These are phyloP conservation scores for Halocaridina rubra DNA, from an alignment of 2,888 invertebrate species.

Conservation along the genomic window DNA sequence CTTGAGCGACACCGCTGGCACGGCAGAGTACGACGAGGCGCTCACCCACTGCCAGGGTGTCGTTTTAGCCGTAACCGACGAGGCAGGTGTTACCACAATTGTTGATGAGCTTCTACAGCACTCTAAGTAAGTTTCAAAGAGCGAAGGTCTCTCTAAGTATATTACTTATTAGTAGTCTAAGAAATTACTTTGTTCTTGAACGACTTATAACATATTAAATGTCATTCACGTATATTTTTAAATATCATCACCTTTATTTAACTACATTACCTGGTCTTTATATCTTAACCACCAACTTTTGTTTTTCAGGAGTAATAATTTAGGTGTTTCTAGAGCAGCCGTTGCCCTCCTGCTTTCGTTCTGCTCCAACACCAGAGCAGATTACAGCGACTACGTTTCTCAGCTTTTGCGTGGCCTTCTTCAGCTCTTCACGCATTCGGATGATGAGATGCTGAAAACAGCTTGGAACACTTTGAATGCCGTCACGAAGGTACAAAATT, in stretches of 20 bases:
- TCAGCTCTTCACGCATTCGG: constrained; percentile 83
- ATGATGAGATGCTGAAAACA: constrained; percentile 81
- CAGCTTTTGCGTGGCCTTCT: constrained; percentile 89
- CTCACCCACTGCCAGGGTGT: constrained; percentile 93
- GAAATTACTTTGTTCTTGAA: no score
- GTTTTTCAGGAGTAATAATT: constrained; percentile 67
- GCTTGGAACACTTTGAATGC: constrained; percentile 93
- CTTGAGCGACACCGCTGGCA: constrained; percentile 78
- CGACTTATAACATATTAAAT: no score
- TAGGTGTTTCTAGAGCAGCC: constrained; percentile 77
- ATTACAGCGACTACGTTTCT: constrained; percentile 87
- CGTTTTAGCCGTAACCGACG: constrained; percentile 88
- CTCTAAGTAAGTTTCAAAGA: constrained; percentile 70
- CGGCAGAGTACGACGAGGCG: constrained; percentile 73
- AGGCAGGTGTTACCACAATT: constrained; percentile 85
- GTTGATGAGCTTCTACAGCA: constrained; percentile 87
- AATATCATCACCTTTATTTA: no score
- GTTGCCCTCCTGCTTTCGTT: constrained; percentile 89
- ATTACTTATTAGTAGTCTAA: no score
- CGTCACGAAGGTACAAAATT: constrained; percentile 79
- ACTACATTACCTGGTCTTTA: no score
- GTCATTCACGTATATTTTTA: no score
- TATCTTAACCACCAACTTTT: no score
- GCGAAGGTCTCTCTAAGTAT: no score
- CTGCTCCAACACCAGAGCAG: constrained; percentile 88